Base-by-base conservation (phyloP, 1,140 invertebrate genomes). In the Monochamus saltuarius region DNA sequence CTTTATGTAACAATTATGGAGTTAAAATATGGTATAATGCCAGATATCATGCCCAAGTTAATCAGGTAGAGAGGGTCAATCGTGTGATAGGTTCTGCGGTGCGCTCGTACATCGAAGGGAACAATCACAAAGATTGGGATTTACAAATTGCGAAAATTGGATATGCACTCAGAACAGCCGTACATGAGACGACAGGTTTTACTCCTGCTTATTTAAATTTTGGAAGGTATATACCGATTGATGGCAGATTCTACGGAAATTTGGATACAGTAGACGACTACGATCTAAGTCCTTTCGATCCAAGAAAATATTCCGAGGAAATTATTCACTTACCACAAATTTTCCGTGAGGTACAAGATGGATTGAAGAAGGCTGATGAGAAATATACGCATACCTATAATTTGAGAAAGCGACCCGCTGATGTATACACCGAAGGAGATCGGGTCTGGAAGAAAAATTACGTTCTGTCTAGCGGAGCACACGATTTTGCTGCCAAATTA, bases 401-500 rank as follows among this genome's bases (percentile, higher is more conserved):
- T 49, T 47, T 66, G 36, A 34, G 60, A 0, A 59, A 37, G 17
- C 0, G 60, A 22, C 13, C 40, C 46, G 14, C 39, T 1, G 1
- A n/a, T 17, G 62, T 62, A 50, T n/a, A 11, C 2, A 56, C 52
- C 7, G n/a, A n/a, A n/a, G 64, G 56, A 14, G 35, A 65, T 9
- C 40, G 47, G 11, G 62, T 64, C 1, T 64, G 57, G 56, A 29
- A 46, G 9, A 22, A 37, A 2, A 62, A 65, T 29, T 49, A 62
- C 29, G 60, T 58, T 2, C 54, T 65, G 10, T 65, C 59, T 0
- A 49, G 56, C 40, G 54, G 47, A 1, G 4, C 49, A 0, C 57
- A 54, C 10, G 47, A 55, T 16, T 59, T 59, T 56, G 34, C 55
- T 2, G 47, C 55, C 9, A 66, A 66, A 46, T 49, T 66, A 10